phyloP scores from a whole-genome alignment of 2,113 vertebrate species.

The Tauraco erythrolophus region DNA sequence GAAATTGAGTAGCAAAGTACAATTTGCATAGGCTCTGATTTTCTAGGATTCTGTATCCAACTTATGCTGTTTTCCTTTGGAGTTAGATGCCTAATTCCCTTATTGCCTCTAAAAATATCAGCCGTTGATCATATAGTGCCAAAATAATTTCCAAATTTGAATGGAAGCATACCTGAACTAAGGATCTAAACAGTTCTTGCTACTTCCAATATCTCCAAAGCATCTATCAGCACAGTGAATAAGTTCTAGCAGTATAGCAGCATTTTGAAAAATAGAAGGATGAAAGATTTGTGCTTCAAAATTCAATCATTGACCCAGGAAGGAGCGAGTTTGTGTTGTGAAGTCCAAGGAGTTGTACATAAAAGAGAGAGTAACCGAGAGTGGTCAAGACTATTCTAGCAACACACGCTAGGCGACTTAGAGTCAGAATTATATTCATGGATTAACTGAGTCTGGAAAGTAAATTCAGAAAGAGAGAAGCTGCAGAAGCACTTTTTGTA shows the following conservation, averaged over 20 bases:
- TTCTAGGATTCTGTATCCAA: background rate
- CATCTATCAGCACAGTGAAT: background rate
- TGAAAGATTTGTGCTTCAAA: background rate
- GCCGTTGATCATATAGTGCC: background rate
- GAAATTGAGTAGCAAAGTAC: background rate
- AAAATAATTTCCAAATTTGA: background rate
- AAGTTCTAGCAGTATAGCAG: background rate
- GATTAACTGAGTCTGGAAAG: background rate
- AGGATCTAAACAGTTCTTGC: background rate
- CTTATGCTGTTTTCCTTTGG: background rate
- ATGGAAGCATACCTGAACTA: background rate
- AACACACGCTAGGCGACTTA: background rate
- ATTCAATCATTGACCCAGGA: background rate
- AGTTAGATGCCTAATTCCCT: background rate
- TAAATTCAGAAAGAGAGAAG: background rate
- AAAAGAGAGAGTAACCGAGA: background rate
- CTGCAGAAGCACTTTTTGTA: background rate
- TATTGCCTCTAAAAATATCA: background rate
- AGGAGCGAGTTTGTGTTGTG: background rate
- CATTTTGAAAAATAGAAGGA: background rate
- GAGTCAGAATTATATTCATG: background rate
- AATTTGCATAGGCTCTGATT: rapidly evolving
- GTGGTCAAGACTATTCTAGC: background rate
- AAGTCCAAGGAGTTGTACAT: background rate
- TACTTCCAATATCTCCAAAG: background rate